Conservation (phyloP, 1,140 invertebrate species). For the Drosophila nannoptera region DNA sequence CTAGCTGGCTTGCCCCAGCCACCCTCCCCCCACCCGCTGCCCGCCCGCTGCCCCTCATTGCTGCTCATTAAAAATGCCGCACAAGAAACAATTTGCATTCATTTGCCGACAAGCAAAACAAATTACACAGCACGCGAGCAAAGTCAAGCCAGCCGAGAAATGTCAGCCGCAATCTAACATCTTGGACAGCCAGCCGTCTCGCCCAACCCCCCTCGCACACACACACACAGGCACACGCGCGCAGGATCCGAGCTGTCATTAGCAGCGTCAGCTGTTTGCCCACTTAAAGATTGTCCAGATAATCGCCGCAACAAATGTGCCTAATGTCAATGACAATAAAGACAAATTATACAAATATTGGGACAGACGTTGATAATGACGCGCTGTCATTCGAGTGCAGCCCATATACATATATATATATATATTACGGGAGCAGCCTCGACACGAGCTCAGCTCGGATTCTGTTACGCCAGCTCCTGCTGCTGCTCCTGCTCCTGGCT, state of each 20-base stretch:
- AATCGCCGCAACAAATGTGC: conserved; percentile 70
- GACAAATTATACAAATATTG: conserved; percentile 71
- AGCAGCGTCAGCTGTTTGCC: conserved; percentile 70
- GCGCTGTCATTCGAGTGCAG: background rate
- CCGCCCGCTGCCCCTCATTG: background rate
- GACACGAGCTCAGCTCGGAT: background rate
- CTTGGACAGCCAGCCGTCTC: conserved; percentile 1
- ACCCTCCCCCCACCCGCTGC: background rate
- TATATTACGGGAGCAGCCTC: conserved; percentile 3
- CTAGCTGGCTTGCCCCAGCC: background rate
- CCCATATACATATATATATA: conserved; percentile 7
- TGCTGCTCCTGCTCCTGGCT: background rate
- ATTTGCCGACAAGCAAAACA: conserved; percentile 42
- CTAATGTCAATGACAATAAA: conserved; percentile 72
- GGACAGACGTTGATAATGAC: conserved; percentile 24
- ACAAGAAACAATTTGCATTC: conserved; percentile 42
- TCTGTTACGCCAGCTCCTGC: background rate
- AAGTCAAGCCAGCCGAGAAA: conserved; percentile 21
- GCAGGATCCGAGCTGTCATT: conserved; percentile 32
- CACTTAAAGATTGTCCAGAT: conserved; percentile 70
- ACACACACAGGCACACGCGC: no score
- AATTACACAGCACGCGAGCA: conserved; percentile 40
- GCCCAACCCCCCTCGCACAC: no score
- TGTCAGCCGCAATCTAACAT: conserved; percentile 30
- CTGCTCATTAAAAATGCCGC: conserved; percentile 25